Percentiles rank a stretch among this genome's conserved stretches.
Evolutionary conservation across 2,888 invertebrate genomes (phyloP).

Genomic region (Sipha maydis): DNA sequence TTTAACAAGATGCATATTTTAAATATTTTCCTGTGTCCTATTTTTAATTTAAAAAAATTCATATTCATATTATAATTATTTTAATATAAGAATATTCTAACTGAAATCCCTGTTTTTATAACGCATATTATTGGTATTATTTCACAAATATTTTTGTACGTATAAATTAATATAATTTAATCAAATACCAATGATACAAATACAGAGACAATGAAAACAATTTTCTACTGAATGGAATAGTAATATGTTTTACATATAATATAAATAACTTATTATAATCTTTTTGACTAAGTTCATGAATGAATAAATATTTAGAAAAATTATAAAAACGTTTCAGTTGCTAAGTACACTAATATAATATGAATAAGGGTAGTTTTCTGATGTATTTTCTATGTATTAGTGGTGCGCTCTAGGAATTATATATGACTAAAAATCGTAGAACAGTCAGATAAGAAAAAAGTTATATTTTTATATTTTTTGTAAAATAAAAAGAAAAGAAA

Average conservation of each 20-base stretch:
- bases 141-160: neutral
- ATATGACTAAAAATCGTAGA: neutral
- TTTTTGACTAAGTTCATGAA: neutral
- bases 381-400: neutral
- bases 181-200: neutral
- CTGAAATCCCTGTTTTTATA: neutral
- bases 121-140: neutral
- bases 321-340: neutral
- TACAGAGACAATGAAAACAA: neutral
- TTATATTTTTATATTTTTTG: neutral
- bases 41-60: neutral
- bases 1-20: neutral
- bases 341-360: neutral
- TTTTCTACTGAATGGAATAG: neutral
- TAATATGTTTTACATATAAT: neutral
- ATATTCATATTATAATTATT: neutral
- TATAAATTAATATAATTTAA: neutral
- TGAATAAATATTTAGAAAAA: neutral
- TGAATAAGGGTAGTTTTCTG: neutral
- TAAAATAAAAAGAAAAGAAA: neutral
- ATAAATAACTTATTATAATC: neutral
- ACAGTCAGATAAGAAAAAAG: conserved; percentile 6
- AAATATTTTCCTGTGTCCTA: neutral
- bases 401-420: conserved; percentile 49
- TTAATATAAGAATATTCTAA: neutral